Percentiles rank a stretch among this genome's conserved stretches.
These are phyloP conservation scores for Aldrovandia affinis DNA, from an alignment of 2,797 vertebrate species.

Conservation along the genomic window DNA sequence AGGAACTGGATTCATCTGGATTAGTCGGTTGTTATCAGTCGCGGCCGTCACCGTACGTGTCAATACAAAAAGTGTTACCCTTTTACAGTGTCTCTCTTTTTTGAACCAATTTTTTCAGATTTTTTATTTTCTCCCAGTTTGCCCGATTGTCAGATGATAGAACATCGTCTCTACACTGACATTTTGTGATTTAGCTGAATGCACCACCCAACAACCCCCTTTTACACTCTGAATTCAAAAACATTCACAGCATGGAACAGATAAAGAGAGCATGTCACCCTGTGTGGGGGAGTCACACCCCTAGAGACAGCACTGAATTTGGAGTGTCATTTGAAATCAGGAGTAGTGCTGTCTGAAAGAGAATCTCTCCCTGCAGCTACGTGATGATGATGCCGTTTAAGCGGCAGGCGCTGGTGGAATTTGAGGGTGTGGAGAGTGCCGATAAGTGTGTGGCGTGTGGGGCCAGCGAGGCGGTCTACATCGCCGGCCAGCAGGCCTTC, in stretches of 20 bases:
- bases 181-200: too few relatives aligned
- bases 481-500: conserved; percentile 94
- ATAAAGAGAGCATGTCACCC: background rate
- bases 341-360: background rate
- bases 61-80: too few relatives aligned
- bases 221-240: background rate
- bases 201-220: background rate
- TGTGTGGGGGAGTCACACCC: background rate
- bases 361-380: conserved; percentile 73
- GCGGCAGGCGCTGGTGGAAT: conserved; percentile 94
- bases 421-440: conserved; percentile 87
- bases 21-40: too few relatives aligned
- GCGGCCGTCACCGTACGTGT: too few relatives aligned
- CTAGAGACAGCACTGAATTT: background rate
- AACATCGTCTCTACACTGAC: background rate
- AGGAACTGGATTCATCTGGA: background rate
- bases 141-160: too few relatives aligned
- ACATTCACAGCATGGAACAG: background rate
- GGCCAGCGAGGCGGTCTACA: conserved; percentile 87
- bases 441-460: conserved; percentile 91
- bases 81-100: too few relatives aligned
- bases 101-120: too few relatives aligned
- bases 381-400: conserved; percentile 99
- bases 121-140: too few relatives aligned
- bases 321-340: too few relatives aligned